These are phyloP conservation scores for Platyscapa corneri DNA, from an alignment of 1,140 invertebrate genomes.

Conservation along the genomic window DNA sequence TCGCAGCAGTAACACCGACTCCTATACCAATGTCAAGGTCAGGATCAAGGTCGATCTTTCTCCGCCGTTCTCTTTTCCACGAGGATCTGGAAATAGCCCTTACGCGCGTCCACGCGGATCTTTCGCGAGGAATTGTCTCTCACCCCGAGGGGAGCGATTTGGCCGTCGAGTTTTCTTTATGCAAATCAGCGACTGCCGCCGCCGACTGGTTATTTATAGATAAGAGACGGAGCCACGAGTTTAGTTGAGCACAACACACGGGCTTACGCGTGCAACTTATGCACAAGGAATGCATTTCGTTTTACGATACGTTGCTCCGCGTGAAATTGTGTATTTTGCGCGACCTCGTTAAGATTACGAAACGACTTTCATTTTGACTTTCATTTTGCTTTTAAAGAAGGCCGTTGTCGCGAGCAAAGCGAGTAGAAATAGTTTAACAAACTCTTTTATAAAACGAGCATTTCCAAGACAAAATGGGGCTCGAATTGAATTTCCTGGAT, in stretches of 20 bases:
- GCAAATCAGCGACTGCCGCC: neutral
- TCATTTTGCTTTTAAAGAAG: neutral
- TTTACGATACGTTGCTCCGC: neutral
- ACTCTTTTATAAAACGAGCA: no score
- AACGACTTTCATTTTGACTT: neutral
- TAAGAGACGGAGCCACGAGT: neutral
- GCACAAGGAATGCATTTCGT: neutral
- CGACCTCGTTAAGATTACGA: neutral
- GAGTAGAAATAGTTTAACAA: no score
- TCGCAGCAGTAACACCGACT: neutral
- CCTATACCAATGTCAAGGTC: constrained; percentile 40
- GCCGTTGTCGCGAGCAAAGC: neutral
- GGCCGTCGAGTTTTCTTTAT: neutral
- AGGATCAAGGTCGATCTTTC: constrained; percentile 31
- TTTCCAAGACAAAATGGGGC: no score
- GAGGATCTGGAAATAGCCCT: neutral
- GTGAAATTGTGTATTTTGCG: neutral
- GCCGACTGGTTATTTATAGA: neutral
- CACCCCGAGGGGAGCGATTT: no score
- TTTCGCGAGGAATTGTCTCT: no score
- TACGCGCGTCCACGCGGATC: neutral
- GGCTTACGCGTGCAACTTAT: neutral
- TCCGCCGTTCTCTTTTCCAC: neutral
- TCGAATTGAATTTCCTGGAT: no score
- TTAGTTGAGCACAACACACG: neutral